Percentiles rank a stretch among this genome's conserved stretches.
Conservation (phyloP, 1,140 invertebrate genomes). For the Neotoxoptera formosana region DNA sequence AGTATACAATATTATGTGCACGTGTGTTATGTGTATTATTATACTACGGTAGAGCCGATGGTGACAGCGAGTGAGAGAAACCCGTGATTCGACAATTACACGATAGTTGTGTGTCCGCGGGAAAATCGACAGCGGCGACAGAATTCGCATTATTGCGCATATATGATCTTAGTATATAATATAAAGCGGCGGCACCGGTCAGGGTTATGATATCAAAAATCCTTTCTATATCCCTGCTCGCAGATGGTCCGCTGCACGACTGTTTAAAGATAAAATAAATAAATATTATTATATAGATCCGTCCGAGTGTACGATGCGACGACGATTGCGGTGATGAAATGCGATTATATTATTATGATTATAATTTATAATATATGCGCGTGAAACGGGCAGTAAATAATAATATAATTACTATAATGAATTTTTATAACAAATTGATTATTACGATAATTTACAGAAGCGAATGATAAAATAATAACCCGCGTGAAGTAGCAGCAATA, state of each 20-base stretch:
- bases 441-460: background rate
- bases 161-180: background rate
- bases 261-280: background rate
- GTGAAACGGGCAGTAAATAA: background rate
- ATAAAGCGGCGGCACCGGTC: background rate
- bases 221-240: background rate
- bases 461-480: background rate
- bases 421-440: background rate
- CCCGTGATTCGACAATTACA: background rate
- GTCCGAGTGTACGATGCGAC: background rate
- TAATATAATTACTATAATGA: background rate
- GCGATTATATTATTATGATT: background rate
- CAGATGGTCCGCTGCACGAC: background rate
- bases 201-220: background rate
- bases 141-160: background rate
- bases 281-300: background rate
- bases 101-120: background rate
- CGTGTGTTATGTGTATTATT: background rate
- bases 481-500: background rate
- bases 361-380: background rate
- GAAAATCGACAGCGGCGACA: background rate
- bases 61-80: slow-evolving; percentile 19
- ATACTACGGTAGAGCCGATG: background rate
- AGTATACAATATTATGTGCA: background rate
- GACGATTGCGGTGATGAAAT: background rate